Conservation (phyloP, 2,113 vertebrate species). For the Protomyctophum bolini region DNA sequence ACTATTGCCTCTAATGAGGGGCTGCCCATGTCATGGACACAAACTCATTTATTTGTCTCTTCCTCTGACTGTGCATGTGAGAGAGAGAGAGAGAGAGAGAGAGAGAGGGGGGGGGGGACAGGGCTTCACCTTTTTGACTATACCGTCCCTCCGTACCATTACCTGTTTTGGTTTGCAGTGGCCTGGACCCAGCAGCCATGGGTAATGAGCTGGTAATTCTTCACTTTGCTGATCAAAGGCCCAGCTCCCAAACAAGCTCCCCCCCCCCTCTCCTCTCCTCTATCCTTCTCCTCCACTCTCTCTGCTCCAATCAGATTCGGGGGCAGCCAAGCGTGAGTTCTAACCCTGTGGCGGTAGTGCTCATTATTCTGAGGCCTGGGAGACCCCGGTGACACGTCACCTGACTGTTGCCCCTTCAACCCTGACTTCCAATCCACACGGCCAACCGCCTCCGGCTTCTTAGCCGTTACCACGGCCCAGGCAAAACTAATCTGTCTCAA, state of each 20-base stretch:
- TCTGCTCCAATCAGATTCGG: constrained; percentile 43
- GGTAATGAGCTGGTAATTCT: constrained; percentile 72
- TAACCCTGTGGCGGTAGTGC: constrained; percentile 47
- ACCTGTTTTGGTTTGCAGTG: constrained; percentile 50
- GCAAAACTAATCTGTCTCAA: constrained; percentile 16
- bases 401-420: constrained; percentile 38
- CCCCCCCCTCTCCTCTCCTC: constrained; percentile 16
- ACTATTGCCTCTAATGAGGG: constrained; percentile 41
- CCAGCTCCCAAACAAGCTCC: constrained; percentile 43
- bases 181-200: constrained; percentile 48
- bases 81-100: constrained; percentile 23
- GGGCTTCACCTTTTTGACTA: constrained; percentile 25
- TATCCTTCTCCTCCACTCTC: constrained; percentile 17
- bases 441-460: constrained; percentile 22
- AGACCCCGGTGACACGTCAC: constrained; percentile 36
- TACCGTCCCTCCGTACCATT: constrained; percentile 30
- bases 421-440: constrained; percentile 22
- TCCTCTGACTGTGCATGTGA: background rate
- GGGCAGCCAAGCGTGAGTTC: constrained; percentile 52
- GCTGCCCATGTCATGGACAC: constrained; percentile 29
- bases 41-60: constrained; percentile 43
- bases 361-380: constrained; percentile 59
- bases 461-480: constrained; percentile 6
- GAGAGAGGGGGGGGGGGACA: constrained; percentile 13
- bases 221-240: constrained; percentile 72